These are phyloP conservation scores for Sternarchorhynchus goeldii DNA, from an alignment of 2,797 vertebrate species.

Conservation along the genomic window DNA sequence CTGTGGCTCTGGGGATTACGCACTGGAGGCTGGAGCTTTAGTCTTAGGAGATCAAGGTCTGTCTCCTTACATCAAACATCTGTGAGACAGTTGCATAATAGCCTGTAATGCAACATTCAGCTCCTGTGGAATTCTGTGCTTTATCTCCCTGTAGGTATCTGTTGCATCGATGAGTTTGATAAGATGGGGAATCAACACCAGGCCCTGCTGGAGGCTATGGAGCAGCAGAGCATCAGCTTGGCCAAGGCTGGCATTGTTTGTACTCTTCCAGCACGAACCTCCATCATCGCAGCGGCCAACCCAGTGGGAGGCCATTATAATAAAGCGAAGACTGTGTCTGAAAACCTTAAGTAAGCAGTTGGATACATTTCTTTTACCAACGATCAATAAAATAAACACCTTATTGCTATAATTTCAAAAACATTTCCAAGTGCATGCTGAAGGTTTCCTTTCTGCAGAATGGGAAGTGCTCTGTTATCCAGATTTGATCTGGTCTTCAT, in stretches of 20 bases:
- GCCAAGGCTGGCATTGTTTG: constrained; percentile 97
- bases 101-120: background rate
- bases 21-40: constrained; percentile 94
- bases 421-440: background rate
- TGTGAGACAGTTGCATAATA: background rate
- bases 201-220: constrained; percentile 96
- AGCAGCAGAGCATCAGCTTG: constrained; percentile 96
- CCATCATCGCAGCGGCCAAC: constrained; percentile 94
- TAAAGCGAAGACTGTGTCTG: constrained; percentile 94
- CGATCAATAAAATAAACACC: background rate
- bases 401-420: background rate
- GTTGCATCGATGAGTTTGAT: constrained; percentile 99
- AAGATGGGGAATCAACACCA: constrained; percentile 96
- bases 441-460: constrained; percentile 70
- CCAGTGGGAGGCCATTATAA: constrained; percentile 96
- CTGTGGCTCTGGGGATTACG: constrained; percentile 88
- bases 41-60: constrained; percentile 91
- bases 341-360: constrained; percentile 91
- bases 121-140: constrained; percentile 1
- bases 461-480: constrained; percentile 94
- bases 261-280: constrained; percentile 91
- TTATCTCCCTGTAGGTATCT: constrained; percentile 75
- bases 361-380: background rate
- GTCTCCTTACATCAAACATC: background rate
- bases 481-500: constrained; percentile 97